phyloP scores from a whole-genome alignment of 2,113 vertebrate species.

The Ageneiosus marmoratus region DNA sequence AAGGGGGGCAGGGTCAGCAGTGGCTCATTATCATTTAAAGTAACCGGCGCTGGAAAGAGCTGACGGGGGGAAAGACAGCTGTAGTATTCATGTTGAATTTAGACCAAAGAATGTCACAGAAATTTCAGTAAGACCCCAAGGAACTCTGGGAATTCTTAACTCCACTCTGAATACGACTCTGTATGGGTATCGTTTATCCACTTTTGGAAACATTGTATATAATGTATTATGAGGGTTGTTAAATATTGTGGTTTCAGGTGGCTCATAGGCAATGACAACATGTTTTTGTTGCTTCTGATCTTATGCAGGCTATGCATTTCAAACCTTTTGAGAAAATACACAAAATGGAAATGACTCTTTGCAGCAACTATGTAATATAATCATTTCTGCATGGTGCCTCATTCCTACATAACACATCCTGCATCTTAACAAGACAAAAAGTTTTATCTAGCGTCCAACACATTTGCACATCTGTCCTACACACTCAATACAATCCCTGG shows the following conservation, averaged over 20 bases:
- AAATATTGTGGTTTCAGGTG: neutral
- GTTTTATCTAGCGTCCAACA: too few species aligned
- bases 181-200: neutral
- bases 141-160: too few species aligned
- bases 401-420: neutral
- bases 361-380: neutral
- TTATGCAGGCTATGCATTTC: neutral
- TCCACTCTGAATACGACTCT: neutral
- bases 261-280: neutral
- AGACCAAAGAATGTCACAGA: too few species aligned
- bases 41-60: too few species aligned
- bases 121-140: too few species aligned
- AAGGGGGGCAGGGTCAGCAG: too few species aligned
- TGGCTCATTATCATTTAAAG: too few species aligned
- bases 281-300: neutral
- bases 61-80: too few species aligned
- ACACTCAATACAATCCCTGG: neutral
- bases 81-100: too few species aligned
- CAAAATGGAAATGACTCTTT: neutral
- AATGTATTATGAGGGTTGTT: neutral
- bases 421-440: neutral
- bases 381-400: neutral
- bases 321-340: neutral
- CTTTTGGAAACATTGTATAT: neutral
- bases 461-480: neutral